Percentiles rank a stretch among this genome's conserved stretches.
phyloP scores from a whole-genome alignment of 1,140 invertebrate genomes.

The Chelonus insularis region DNA sequence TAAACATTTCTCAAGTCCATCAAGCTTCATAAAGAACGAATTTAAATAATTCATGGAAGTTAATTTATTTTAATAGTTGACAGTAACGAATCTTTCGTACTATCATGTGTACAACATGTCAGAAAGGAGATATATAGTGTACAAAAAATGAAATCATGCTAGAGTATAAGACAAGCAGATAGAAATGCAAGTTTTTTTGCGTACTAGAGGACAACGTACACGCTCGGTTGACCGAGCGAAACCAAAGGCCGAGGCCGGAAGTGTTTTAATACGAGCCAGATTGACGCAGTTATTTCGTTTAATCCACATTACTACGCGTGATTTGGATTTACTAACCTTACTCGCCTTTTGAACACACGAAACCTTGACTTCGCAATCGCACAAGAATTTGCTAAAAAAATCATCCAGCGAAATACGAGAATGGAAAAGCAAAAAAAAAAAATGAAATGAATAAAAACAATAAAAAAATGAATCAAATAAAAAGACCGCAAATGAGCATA shows the following conservation, averaged over 20 bases:
- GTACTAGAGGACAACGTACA: slow-evolving; percentile 23
- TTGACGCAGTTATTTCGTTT: not conserved
- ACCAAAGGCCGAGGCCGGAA: slow-evolving; percentile 18
- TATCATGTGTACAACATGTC: not conserved
- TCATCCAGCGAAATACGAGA: no score
- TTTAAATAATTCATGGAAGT: not conserved
- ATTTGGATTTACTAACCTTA: no score
- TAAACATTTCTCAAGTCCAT: no score
- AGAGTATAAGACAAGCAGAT: not conserved
- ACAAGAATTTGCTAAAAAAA: no score
- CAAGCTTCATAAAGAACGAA: not conserved
- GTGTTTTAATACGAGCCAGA: slow-evolving; percentile 20
- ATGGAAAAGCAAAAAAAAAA: no score
- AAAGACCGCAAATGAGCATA: not conserved
- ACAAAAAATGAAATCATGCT: not conserved
- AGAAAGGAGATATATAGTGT: not conserved
- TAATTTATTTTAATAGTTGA: not conserved
- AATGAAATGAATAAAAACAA: slow-evolving; percentile 2
- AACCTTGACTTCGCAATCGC: no score
- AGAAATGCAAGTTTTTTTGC: not conserved
- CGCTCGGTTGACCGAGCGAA: slow-evolving; percentile 27
- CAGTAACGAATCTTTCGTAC: not conserved
- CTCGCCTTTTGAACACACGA: no score
- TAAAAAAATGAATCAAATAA: not conserved
- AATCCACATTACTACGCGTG: no score